Percentiles rank a stretch among this genome's conserved stretches.
Conservation (phyloP, 2,797 vertebrate species). For the Hemibagrus guttatus region DNA sequence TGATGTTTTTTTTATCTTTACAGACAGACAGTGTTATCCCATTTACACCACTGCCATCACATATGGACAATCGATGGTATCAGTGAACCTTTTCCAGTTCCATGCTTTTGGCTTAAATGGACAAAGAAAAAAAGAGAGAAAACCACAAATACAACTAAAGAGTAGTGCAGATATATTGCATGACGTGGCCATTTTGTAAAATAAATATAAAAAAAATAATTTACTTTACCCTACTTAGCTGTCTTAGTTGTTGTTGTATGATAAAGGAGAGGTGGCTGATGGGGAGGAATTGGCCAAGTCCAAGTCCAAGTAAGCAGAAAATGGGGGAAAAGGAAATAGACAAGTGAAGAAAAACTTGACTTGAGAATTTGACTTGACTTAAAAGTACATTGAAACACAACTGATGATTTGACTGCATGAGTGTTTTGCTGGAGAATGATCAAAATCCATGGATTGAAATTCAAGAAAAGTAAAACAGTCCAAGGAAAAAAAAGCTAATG, state of each 20-base stretch:
- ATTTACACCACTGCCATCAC: background rate
- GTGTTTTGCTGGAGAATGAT: background rate
- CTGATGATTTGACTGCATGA: background rate
- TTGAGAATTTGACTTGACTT: no score
- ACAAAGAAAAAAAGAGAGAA: background rate
- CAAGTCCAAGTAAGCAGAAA: background rate
- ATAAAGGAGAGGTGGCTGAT: background rate
- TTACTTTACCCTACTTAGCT: background rate
- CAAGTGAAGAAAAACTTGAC: no score
- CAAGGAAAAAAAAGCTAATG: background rate
- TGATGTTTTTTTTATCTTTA: background rate
- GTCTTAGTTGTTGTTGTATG: background rate
- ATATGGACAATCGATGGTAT: background rate
- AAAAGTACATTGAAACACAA: background rate
- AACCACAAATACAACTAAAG: background rate
- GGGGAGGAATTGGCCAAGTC: background rate
- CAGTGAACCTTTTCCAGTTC: background rate
- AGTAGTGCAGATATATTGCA: no score
- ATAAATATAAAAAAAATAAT: no score
- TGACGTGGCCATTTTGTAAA: no score
- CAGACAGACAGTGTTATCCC: background rate
- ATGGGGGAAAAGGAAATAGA: background rate
- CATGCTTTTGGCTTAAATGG: background rate
- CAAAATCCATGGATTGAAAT: background rate
- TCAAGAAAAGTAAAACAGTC: background rate